Conservation (phyloP, 2,797 vertebrate genomes). For the Centropyge bicolor region DNA sequence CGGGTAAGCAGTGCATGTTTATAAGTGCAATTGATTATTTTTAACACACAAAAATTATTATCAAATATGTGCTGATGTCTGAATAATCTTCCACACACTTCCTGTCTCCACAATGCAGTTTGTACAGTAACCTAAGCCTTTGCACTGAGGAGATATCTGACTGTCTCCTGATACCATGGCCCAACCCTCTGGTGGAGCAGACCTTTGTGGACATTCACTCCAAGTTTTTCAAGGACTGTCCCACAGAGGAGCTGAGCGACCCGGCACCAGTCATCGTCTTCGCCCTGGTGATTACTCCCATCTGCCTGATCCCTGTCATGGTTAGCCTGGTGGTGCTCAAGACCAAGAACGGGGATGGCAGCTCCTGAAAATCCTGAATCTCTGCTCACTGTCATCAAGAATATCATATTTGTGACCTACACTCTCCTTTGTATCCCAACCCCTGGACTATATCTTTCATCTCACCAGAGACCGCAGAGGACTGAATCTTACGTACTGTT, state of each 20-base stretch:
- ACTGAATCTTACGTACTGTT: slow-evolving; percentile 14
- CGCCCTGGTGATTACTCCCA: slow-evolving; percentile 82
- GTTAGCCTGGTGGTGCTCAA: slow-evolving; percentile 83
- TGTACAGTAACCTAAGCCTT: slow-evolving; percentile 80
- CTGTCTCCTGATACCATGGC: slow-evolving; percentile 83
- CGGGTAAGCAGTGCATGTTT: slow-evolving; percentile 63
- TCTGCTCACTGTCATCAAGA: background rate
- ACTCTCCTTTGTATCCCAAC: background rate
- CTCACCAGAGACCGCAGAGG: slow-evolving; percentile 23
- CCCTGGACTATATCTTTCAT: slow-evolving; percentile 29
- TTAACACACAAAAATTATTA: background rate
- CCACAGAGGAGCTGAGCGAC: slow-evolving; percentile 67
- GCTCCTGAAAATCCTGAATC: slow-evolving; percentile 69
- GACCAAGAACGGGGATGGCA: slow-evolving; percentile 84
- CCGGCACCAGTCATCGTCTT: slow-evolving; percentile 70
- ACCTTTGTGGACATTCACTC: slow-evolving; percentile 81
- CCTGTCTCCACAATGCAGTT: slow-evolving; percentile 64
- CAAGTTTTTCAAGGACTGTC: slow-evolving; percentile 80
- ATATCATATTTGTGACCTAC: slow-evolving; percentile 9
- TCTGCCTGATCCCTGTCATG: slow-evolving; percentile 85
- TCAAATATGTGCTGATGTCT: background rate
- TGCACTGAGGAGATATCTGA: slow-evolving; percentile 83
- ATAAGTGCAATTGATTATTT: background rate
- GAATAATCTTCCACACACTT: background rate
- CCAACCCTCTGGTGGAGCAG: slow-evolving; percentile 75